A percentile compares a stretch with the other conserved stretches of the same genome.
These are phyloP conservation scores for Catharus bicknelli DNA, from an alignment of 2,113 vertebrate genomes.

Conservation along the genomic window DNA sequence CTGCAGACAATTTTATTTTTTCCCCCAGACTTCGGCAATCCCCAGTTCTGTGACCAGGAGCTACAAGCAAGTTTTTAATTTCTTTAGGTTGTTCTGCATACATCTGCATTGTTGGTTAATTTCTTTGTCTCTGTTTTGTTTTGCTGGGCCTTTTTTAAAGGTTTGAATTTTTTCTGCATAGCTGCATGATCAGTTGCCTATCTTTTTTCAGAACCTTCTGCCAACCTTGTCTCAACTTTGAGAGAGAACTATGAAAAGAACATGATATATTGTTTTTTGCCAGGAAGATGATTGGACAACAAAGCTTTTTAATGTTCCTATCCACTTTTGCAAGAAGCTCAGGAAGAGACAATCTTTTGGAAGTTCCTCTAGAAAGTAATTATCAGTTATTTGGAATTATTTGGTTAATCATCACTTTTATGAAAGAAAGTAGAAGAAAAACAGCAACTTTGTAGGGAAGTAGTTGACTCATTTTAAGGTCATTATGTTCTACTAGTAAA, in stretches of 20 bases:
- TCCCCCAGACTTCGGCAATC: background rate
- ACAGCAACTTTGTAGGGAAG: background rate
- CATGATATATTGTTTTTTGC: background rate
- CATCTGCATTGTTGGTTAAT: rapidly evolving
- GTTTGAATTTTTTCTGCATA: background rate
- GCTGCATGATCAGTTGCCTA: background rate
- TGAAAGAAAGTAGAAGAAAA: background rate
- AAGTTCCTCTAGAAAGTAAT: background rate
- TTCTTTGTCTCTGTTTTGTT: background rate
- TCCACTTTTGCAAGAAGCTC: background rate
- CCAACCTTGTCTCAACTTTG: background rate
- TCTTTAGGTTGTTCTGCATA: background rate
- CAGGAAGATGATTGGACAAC: background rate
- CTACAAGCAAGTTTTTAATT: background rate
- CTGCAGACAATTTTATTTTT: background rate
- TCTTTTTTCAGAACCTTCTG: background rate
- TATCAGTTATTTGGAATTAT: background rate
- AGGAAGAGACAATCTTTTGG: background rate
- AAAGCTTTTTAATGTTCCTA: background rate
- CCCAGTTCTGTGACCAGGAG: rapidly evolving
- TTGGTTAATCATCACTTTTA: background rate
- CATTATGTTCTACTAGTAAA: background rate
- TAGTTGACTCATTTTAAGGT: background rate
- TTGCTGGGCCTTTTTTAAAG: background rate
- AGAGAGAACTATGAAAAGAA: background rate